Evolutionary conservation across 23 tunicate genomes (phyloP).

Genomic region (Diplosoma virens): DNA sequence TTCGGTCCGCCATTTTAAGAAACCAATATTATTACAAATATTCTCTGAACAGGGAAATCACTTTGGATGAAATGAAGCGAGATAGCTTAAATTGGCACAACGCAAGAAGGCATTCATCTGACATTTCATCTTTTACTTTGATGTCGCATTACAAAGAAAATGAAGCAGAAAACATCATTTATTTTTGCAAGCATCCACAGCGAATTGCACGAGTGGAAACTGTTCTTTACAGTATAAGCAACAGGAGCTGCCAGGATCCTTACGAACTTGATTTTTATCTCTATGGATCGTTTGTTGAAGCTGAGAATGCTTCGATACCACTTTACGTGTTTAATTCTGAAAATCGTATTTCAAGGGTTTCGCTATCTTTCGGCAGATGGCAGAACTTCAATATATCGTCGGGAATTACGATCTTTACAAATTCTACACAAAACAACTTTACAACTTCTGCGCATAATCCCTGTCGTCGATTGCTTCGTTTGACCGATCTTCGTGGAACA

Average conservation of each 20-base stretch:
- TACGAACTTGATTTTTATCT: constrained; percentile 42
- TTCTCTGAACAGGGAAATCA: constrained; percentile 12
- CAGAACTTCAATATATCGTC: no score
- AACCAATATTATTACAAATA: constrained; percentile 3
- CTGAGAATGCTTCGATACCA: no score
- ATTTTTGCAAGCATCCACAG: constrained; percentile 26
- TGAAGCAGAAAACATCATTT: constrained; percentile 35
- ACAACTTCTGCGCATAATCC: neutral
- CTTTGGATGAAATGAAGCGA: neutral
- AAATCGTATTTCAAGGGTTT: neutral
- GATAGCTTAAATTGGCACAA: constrained; percentile 35
- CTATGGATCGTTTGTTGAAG: constrained; percentile 16
- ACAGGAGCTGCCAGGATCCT: constrained; percentile 22
- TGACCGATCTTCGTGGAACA: constrained; percentile 3
- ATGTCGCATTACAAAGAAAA: constrained; percentile 39
- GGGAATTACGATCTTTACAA: neutral
- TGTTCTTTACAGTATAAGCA: constrained; percentile 27
- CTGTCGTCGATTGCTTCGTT: neutral
- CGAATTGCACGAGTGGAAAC: neutral
- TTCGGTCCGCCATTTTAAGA: neutral
- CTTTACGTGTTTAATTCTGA: no score
- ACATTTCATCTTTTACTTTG: constrained; percentile 34
- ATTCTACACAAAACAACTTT: neutral
- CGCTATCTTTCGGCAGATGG: neutral
- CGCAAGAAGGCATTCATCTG: constrained; percentile 11